These are phyloP conservation scores for Acanthurus tractus DNA, from an alignment of 2,797 vertebrate genomes.

Conservation along the genomic window DNA sequence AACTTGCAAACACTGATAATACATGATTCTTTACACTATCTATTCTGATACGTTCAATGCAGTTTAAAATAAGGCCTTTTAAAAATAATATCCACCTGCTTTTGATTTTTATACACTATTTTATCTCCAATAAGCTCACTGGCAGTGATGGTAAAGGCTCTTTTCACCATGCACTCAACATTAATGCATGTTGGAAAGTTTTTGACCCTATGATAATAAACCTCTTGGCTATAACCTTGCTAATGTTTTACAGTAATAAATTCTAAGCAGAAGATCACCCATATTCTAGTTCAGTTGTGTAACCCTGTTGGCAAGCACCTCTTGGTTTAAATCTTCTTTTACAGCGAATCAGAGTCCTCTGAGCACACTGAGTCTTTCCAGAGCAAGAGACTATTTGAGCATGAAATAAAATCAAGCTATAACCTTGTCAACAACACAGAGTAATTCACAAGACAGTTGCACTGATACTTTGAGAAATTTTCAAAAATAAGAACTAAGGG, in stretches of 20 bases:
- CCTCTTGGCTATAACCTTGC: slow-evolving; percentile 16
- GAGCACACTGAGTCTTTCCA: slow-evolving; percentile 23
- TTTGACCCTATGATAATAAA: slow-evolving; percentile 21
- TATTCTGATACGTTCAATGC: neutral
- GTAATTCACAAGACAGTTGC: neutral
- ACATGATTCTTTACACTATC: too few species aligned
- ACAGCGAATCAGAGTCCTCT: slow-evolving; percentile 20
- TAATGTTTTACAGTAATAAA: neutral
- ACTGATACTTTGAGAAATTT: neutral
- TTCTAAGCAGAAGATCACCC: neutral
- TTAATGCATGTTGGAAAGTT: slow-evolving; percentile 18
- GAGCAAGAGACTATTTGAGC: slow-evolving; percentile 31
- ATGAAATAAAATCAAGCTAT: slow-evolving; percentile 33
- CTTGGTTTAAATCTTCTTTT: slow-evolving; percentile 21
- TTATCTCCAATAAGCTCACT: slow-evolving; percentile 1
- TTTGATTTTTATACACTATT: neutral
- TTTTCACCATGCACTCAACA: neutral
- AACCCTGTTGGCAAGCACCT: slow-evolving; percentile 22
- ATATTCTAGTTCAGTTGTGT: slow-evolving; percentile 11
- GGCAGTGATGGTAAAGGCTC: neutral
- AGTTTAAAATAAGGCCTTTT: neutral
- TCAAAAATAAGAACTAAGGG: neutral
- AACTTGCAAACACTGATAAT: too few species aligned
- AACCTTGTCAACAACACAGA: slow-evolving; percentile 24
- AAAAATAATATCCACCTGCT: neutral